Conservation (phyloP, 2,113 vertebrate species). For the Phylloscopus whistleri region DNA sequence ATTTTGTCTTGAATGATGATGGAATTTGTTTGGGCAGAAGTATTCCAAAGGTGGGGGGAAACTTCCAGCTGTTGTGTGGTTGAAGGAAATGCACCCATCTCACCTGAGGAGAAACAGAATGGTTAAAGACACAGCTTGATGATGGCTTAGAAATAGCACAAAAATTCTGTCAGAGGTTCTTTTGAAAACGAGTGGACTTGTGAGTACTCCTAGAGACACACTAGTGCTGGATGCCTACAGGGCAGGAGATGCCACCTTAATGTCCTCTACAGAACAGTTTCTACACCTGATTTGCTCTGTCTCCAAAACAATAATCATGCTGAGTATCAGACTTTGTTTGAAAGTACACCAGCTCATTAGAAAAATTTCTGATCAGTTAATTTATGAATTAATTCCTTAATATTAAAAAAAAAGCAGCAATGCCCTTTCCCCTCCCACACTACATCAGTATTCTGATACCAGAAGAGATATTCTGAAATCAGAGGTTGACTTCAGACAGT, state of each 20-base stretch:
- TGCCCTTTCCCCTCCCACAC: neutral
- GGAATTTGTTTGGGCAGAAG: neutral
- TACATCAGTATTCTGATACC: neutral
- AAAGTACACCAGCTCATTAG: neutral
- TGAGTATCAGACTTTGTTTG: neutral
- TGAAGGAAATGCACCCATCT: neutral
- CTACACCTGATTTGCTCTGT: neutral
- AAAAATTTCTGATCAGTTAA: neutral
- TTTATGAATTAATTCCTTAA: neutral
- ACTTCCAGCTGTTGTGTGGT: neutral
- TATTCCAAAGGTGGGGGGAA: rapidly evolving
- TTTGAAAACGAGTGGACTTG: neutral
- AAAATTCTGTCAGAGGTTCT: neutral
- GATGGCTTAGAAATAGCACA: neutral
- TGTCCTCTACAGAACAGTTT: neutral
- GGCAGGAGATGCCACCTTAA: neutral
- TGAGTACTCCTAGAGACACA: neutral
- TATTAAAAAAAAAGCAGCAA: neutral
- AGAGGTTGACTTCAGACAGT: neutral
- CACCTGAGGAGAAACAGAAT: neutral
- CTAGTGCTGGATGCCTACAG: neutral
- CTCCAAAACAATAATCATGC: neutral
- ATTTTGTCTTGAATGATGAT: neutral
- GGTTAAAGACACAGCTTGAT: neutral
- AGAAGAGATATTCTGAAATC: neutral